Percentiles rank a stretch among this genome's conserved stretches.
phyloP scores from a whole-genome alignment of 2,797 vertebrate genomes.

The Catamblyrhynchus diadema region DNA sequence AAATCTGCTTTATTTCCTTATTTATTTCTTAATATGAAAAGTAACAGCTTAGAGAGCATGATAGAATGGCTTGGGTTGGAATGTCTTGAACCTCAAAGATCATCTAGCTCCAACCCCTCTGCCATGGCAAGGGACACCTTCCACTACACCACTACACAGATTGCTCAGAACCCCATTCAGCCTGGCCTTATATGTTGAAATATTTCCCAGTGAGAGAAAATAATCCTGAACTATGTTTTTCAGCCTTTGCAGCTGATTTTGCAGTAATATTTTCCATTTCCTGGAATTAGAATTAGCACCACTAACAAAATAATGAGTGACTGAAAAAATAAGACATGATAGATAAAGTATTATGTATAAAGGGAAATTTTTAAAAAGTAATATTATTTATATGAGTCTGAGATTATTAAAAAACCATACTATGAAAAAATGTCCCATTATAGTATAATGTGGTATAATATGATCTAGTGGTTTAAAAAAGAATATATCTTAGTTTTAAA shows the following conservation, averaged over 20 bases:
- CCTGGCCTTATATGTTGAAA: not conserved
- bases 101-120: not conserved
- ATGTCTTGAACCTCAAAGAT: not conserved
- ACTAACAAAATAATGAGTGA: not conserved
- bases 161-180: not conserved
- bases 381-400: not conserved
- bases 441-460: not conserved
- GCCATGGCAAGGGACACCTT: not conserved
- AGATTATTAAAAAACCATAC: not conserved
- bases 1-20: not conserved
- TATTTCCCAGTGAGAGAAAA: not conserved
- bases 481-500: not conserved
- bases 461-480: not conserved
- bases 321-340: not conserved
- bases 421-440: not conserved
- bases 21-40: not conserved
- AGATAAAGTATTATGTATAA: not conserved
- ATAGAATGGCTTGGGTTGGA: not conserved
- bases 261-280: not conserved
- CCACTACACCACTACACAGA: too few relatives aligned
- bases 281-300: not conserved
- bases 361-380: not conserved
- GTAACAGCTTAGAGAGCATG: not conserved
- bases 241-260: not conserved
- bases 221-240: not conserved